Base-by-base conservation (phyloP, 2,797 vertebrate genomes). In the Chaetophractus vellerosus region DNA sequence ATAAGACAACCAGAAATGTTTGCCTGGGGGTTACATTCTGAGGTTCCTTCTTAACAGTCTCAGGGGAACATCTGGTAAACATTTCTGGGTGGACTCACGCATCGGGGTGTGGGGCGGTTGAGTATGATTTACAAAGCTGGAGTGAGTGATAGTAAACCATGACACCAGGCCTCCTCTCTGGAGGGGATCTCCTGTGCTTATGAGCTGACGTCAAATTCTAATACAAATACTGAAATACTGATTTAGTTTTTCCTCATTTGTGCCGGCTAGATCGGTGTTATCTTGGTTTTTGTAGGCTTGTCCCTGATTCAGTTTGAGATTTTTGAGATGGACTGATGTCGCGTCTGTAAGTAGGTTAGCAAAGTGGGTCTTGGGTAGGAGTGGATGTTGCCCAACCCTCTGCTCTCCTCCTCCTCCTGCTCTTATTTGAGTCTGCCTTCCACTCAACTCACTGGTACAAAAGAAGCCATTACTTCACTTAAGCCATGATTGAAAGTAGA, bases 1-100 rank as follows among this genome's bases (percentile, higher is more conserved):
- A 90, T 91, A 86, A 94, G 87, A 82, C 96, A 94, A 41, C 11
- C 69, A 96, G 85, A 93, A 93, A 84, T 50, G 50, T 84, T 92
- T 89, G 81, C 61, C 31, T 86, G 6, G 23, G 33, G 36, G 66
- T 48, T 86, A 36, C 10, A 36, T 41, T 64, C 36, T 64, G 38
- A 88, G 63, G 9, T 50, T 81, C 26, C 23, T 19, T 64, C 59
- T 88, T 61, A 7, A 0, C 18, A 66, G 69, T 14, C 50, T 78
- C 50, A 23, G 63, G 82, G 61, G 6, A 38, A 41, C 50, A 66
- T 93, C 19, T 78, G 66, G 50, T 86, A 52, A 78, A 75, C 7
- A 59, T 5, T 59, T 83, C 83, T 69, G 55, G 11, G 41, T 79
- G 31, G 19, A 74, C 55, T 41, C 59, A 1, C 26, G 24, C 41